These are phyloP conservation scores for Sycophila texana DNA, from an alignment of 2,888 invertebrate species.

Conservation along the genomic window DNA sequence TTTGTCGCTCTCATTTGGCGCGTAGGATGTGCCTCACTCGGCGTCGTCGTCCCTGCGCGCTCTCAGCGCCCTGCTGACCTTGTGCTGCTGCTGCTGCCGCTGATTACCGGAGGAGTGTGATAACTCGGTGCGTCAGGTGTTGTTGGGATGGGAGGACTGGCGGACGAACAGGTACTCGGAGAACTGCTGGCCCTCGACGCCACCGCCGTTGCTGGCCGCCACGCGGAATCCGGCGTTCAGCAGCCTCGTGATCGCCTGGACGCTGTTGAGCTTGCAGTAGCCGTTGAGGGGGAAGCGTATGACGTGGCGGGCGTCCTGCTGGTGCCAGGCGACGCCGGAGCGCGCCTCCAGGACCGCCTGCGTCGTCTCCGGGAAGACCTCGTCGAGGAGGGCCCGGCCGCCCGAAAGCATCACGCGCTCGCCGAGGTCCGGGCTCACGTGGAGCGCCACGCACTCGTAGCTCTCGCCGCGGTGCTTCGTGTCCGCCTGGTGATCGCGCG, in stretches of 20 bases:
- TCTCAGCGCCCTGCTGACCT: conserved; percentile 22
- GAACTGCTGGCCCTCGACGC: conserved; percentile 92
- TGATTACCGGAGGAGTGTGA: neutral
- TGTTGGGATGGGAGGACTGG: conserved; percentile 68
- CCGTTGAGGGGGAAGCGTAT: conserved; percentile 92
- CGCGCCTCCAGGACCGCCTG: conserved; percentile 88
- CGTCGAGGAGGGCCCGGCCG: conserved; percentile 85
- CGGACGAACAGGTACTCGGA: conserved; percentile 91
- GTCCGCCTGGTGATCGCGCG: conserved; percentile 53
- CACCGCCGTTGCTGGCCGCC: conserved; percentile 90
- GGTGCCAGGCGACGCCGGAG: conserved; percentile 88
- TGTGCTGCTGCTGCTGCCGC: conserved; percentile 12
- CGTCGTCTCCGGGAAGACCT: conserved; percentile 86
- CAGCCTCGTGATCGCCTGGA: conserved; percentile 89
- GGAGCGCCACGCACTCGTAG: conserved; percentile 88
- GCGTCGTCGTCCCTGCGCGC: conserved; percentile 25
- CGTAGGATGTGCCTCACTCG: conserved; percentile 16
- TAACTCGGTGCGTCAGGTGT: conserved; percentile 50
- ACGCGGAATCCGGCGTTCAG: conserved; percentile 87
- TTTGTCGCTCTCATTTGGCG: too few species aligned
- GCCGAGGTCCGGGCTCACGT: conserved; percentile 88
- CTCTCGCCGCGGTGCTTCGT: conserved; percentile 60
- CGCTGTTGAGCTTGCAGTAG: conserved; percentile 92
- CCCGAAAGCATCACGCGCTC: conserved; percentile 90
- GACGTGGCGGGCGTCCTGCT: conserved; percentile 87